Conservation (phyloP, 1,140 invertebrate species). For the Solen grandis region DNA sequence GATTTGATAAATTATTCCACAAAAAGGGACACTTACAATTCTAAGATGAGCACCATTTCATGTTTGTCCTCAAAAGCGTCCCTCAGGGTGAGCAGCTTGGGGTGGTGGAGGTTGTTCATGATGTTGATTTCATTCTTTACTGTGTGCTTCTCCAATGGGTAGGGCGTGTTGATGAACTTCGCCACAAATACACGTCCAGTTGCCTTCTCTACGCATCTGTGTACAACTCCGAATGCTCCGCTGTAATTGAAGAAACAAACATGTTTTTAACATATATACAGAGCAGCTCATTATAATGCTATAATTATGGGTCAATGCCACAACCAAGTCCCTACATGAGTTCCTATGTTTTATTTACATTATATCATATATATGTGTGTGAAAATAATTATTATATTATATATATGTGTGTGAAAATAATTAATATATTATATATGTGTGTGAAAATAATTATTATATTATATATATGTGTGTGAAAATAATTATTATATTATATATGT, state of each 20-base stretch:
- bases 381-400: too few relatives aligned
- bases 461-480: too few relatives aligned
- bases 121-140: constrained; percentile 99
- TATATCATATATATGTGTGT: neutral
- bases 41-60: constrained; percentile 99
- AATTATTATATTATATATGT: too few relatives aligned
- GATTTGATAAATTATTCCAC: too few relatives aligned
- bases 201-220: constrained; percentile 96
- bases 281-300: too few relatives aligned
- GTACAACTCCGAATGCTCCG: constrained; percentile 99
- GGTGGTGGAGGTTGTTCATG: constrained; percentile 99
- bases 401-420: too few relatives aligned
- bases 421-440: too few relatives aligned
- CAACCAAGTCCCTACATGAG: too few relatives aligned
- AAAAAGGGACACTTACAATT: constrained; percentile 98
- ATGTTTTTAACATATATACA: too few relatives aligned
- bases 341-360: neutral
- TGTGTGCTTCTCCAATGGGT: constrained; percentile 96
- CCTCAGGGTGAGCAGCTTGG: constrained; percentile 98
- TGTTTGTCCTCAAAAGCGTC: constrained; percentile 99
- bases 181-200: constrained; percentile 99
- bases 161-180: constrained; percentile 98
- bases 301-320: too few relatives aligned
- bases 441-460: too few relatives aligned
- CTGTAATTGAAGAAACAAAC: constrained; percentile 70